Conservation (phyloP, 2,113 vertebrate genomes). For the Cyanoramphus novaezelandiae region DNA sequence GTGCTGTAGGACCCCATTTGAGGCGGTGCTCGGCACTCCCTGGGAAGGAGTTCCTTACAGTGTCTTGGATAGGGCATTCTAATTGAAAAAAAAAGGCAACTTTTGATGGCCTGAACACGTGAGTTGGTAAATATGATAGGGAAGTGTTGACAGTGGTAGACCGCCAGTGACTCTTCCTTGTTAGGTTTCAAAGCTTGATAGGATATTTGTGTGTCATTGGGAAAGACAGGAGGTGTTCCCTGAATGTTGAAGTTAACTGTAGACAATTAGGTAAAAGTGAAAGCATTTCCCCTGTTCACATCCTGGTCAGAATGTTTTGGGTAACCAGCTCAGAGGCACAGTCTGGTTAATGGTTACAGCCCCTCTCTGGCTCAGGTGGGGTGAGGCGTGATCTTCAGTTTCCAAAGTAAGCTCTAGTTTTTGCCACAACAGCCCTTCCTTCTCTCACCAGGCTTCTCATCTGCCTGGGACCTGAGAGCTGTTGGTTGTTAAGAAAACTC, state of each 20-base stretch:
- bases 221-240: not conserved
- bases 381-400: not conserved
- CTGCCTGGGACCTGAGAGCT: not conserved
- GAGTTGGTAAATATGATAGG: not conserved
- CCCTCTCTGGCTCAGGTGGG: not conserved
- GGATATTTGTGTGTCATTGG: not conserved
- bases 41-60: not conserved
- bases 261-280: not conserved
- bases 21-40: not conserved
- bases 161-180: not conserved
- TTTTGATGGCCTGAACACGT: not conserved
- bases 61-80: not conserved
- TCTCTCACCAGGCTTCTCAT: not conserved
- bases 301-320: not conserved
- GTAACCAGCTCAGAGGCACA: not conserved
- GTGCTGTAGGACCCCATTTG: not conserved
- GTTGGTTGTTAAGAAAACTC: not conserved
- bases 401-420: not conserved
- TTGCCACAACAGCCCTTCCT: not conserved
- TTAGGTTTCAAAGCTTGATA: not conserved
- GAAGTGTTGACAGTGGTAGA: not conserved
- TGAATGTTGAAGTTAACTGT: conserved; percentile 16
- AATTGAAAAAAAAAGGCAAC: not conserved
- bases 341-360: not conserved
- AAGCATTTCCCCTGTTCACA: not conserved